These are phyloP conservation scores for Microtus californicus DNA, from an alignment of 2,797 vertebrate genomes.

Conservation along the genomic window DNA sequence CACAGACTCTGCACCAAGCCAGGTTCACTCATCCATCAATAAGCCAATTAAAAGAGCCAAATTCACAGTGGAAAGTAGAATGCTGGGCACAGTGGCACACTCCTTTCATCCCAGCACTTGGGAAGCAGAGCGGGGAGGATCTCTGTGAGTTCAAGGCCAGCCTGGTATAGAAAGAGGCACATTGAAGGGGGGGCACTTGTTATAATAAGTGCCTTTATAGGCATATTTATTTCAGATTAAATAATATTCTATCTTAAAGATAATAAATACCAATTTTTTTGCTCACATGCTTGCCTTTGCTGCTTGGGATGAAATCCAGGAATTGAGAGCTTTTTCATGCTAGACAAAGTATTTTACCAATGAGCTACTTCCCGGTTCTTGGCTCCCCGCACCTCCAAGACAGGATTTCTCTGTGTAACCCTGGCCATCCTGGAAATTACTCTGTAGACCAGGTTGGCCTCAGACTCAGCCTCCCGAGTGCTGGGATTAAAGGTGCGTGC, in stretches of 20 bases:
- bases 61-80: not conserved
- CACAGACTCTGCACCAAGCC: not conserved
- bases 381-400: not conserved
- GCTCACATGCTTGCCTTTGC: not conserved
- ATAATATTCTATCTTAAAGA: not conserved
- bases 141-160: not conserved
- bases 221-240: not conserved
- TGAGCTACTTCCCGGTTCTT: not conserved
- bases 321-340: not conserved
- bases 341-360: not conserved
- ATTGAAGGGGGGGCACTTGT: not conserved
- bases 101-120: not conserved
- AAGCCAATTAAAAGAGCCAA: not conserved
- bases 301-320: not conserved
- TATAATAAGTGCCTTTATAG: not conserved
- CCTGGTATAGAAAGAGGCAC: not conserved
- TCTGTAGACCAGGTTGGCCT: not conserved
- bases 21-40: not conserved
- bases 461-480: not conserved
- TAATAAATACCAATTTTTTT: not conserved
- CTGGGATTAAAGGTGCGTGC: not conserved
- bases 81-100: not conserved
- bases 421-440: not conserved
- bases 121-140: not conserved
- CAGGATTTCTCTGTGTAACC: not conserved